phyloP scores from a whole-genome alignment of 2,797 vertebrate species.

The Sylvilagus floridanus region DNA sequence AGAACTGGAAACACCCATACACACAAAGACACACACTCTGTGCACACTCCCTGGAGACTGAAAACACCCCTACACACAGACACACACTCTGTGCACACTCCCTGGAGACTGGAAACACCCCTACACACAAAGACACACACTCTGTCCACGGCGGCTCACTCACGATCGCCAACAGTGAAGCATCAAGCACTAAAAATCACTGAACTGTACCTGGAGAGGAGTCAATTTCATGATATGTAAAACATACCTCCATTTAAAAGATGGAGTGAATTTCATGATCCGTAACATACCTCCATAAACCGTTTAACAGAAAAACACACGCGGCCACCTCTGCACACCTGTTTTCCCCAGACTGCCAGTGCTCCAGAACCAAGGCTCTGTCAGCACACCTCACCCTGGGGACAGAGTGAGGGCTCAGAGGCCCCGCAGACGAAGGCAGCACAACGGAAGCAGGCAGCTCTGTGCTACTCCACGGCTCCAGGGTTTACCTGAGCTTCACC shows the following conservation, averaged over 20 bases:
- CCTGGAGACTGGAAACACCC: background rate
- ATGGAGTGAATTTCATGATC: background rate
- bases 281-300: background rate
- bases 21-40: too few relatives aligned
- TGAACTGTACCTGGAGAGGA: background rate
- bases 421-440: background rate
- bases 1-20: too few relatives aligned
- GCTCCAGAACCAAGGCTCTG: background rate
- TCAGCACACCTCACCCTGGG: background rate
- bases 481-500: background rate
- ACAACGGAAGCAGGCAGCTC: background rate
- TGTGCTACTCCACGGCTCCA: background rate
- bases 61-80: too few relatives aligned
- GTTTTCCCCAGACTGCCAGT: background rate
- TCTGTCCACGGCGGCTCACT: background rate
- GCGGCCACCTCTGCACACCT: background rate
- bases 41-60: too few relatives aligned
- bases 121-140: background rate
- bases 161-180: background rate
- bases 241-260: background rate
- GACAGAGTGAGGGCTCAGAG: background rate
- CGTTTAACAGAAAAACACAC: background rate
- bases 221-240: background rate
- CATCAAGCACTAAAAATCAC: background rate
- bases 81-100: too few relatives aligned